Evolutionary conservation across 2,797 vertebrate genomes (phyloP), one percentile per base, ranked within the genome.

Genomic region (Botia almorhae): DNA sequence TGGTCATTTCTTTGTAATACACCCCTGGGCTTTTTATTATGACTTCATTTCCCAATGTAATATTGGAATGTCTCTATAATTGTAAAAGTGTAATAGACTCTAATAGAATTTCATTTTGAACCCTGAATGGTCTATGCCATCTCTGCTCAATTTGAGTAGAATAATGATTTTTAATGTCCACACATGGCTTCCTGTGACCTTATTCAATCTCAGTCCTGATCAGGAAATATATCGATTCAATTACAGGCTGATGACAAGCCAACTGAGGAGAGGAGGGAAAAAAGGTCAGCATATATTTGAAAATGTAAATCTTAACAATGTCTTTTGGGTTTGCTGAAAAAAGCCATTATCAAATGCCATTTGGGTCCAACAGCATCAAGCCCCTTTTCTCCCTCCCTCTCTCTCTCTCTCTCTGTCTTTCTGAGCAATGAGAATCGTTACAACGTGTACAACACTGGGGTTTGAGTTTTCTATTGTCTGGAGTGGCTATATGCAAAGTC

Each of bases 91-190:
- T 99, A 99, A 98, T 98, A 98, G 96, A 98, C 96, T 98, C 96
- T 98, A 98, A 98, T 98, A 97, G 97, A 98, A 98, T 98, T 98
- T 98, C 96, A 97, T 98, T 98, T 97, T 96, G 95, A 95, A 96
- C 96, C 94, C 91, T 95, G 95, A 97, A 97, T 96, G 95, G 94
- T 96, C 94, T 90, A 92, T 94, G 95, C 95, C 95, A 95, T 96
- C 95, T 94, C 96, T 92, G 95, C 95, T 98, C 96, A 95, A 96
- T 98, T 96, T 94, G 95, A 98, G 96, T 96, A 96, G 96, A 98
- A 98, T 98, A 97, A 99, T 98, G 97, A 98, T 96, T 98, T 97
- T 97, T 98, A 97, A 97, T 97, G 96, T 97, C 97, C 96, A 97
- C 97, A 98, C 97, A 97, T 95, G 95, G 96, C 95, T 98, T 97